Conservation (phyloP, 1,140 invertebrate species). For the Aphelinus certus region DNA sequence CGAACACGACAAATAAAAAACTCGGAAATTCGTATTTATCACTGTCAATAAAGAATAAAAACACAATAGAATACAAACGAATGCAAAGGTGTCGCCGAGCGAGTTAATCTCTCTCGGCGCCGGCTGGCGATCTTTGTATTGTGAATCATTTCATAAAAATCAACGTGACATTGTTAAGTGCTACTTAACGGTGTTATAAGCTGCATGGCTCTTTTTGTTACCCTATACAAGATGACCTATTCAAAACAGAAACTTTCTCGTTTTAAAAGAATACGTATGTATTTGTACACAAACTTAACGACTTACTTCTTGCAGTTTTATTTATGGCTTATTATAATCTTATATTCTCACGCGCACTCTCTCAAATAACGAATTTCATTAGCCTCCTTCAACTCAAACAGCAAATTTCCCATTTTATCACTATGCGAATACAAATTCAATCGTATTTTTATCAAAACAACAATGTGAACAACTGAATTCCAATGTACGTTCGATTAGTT, state of each 20-base stretch:
- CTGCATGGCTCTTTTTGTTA: conserved; percentile 26
- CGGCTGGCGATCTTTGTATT: conserved; percentile 2
- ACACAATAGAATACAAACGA: neutral
- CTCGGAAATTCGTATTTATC: neutral
- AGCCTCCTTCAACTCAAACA: no score
- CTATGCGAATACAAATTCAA: no score
- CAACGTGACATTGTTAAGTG: neutral
- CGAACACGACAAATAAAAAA: neutral
- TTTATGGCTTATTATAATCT: no score
- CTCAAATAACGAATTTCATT: no score
- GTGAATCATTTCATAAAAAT: conserved; percentile 6
- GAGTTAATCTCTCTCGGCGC: conserved; percentile 2
- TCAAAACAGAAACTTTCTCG: neutral
- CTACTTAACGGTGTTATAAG: neutral
- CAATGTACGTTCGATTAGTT: no score
- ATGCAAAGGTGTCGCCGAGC: neutral
- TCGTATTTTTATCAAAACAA: no score
- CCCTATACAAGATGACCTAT: neutral
- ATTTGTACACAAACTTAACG: no score
- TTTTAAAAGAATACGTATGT: neutral
- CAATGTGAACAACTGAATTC: no score
- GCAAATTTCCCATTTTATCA: no score
- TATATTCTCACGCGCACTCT: no score
- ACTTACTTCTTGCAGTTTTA: no score
- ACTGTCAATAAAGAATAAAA: neutral